A percentile compares a stretch with the other conserved stretches of the same genome.
phyloP scores from a whole-genome alignment of 2,797 vertebrate genomes.

The Syngnathus rostellatus region DNA sequence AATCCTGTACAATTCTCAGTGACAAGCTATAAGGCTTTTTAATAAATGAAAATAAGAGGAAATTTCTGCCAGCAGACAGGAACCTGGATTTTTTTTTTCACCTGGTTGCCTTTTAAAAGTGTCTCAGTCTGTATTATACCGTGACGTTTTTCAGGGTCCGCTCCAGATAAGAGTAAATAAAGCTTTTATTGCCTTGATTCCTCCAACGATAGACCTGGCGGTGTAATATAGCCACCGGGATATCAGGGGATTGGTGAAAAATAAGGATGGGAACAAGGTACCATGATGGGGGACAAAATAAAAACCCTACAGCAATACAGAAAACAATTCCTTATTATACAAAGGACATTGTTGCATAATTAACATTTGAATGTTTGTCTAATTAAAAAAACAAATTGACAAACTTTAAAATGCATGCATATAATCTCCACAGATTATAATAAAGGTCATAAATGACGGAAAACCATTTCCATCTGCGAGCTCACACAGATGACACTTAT shows the following conservation, averaged over 20 bases:
- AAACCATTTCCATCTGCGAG: slow-evolving; percentile 36
- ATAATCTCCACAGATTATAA: slow-evolving; percentile 8
- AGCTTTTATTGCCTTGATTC: slow-evolving; percentile 65
- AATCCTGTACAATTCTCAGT: slow-evolving; percentile 49
- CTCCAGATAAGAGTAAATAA: slow-evolving; percentile 64
- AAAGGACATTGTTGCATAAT: background rate
- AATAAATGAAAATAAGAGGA: slow-evolving; percentile 54
- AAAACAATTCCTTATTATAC: background rate
- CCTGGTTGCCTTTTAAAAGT: slow-evolving; percentile 29
- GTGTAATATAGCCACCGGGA: slow-evolving; percentile 50
- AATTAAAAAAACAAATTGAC: background rate
- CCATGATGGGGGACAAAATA: background rate
- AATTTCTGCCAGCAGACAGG: slow-evolving; percentile 36
- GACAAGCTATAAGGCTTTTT: slow-evolving; percentile 52
- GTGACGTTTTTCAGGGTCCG: slow-evolving; percentile 26
- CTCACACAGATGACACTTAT: slow-evolving; percentile 34
- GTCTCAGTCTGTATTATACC: slow-evolving; percentile 30
- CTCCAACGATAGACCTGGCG: slow-evolving; percentile 55
- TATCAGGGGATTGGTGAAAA: slow-evolving; percentile 39
- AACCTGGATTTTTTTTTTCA: slow-evolving; percentile 23
- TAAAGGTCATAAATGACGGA: slow-evolving; percentile 45
- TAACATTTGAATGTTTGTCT: slow-evolving; percentile 4
- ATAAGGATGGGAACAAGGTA: slow-evolving; percentile 24
- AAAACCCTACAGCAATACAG: background rate
- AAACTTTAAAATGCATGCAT: no score